phyloP scores from a whole-genome alignment of 2,113 vertebrate genomes.

The Apodemus sylvaticus region DNA sequence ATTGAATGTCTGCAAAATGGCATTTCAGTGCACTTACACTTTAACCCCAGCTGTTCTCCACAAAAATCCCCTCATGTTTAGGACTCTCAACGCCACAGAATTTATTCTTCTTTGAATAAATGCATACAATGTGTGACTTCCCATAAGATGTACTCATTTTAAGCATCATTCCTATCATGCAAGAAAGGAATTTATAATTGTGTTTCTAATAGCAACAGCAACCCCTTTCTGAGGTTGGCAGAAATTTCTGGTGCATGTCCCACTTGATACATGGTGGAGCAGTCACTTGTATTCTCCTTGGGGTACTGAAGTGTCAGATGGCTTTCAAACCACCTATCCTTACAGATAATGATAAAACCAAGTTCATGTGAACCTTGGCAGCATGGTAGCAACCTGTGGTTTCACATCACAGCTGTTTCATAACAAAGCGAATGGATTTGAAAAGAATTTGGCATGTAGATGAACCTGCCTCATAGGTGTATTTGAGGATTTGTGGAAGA shows the following conservation, averaged over 20 bases:
- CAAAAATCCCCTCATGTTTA: background rate
- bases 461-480: background rate
- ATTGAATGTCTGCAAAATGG: background rate
- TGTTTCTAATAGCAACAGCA: constrained; percentile 68
- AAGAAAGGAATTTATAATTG: constrained; percentile 42
- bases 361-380: background rate
- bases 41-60: background rate
- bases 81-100: background rate
- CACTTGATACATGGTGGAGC: background rate
- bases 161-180: constrained; percentile 34
- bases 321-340: constrained; percentile 45
- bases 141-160: constrained; percentile 37
- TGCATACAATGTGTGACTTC: constrained; percentile 3
- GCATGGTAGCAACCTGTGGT: background rate
- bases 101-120: constrained; percentile 12
- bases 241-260: background rate
- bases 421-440: background rate
- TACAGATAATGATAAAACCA: constrained; percentile 21
- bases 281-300: constrained; percentile 13
- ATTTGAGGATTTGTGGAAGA: background rate
- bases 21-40: background rate
- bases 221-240: background rate
- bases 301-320: background rate
- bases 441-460: background rate
- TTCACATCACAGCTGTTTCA: background rate